Evolutionary conservation across 2,113 vertebrate species (phyloP).

Genomic region (Morone saxatilis): DNA sequence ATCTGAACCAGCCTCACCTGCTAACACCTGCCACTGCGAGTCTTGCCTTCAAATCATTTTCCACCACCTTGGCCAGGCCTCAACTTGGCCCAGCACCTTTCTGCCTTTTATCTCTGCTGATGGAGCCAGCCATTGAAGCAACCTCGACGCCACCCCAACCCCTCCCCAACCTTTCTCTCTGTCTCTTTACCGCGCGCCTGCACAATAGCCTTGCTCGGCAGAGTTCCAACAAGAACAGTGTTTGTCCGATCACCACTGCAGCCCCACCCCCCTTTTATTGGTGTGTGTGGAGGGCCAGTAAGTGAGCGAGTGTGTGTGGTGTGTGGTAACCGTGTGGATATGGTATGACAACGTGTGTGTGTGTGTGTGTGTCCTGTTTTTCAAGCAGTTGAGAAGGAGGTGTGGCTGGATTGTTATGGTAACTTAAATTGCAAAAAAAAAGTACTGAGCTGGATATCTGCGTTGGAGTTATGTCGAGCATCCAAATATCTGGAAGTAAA

Average conservation of each 20-base stretch:
- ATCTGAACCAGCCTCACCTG: constrained; percentile 34
- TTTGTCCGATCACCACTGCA: constrained; percentile 70
- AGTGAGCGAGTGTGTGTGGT: constrained; percentile 16
- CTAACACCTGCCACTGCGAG: constrained; percentile 33
- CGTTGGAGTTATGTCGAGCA: constrained; percentile 13
- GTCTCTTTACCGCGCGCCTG: constrained; percentile 61
- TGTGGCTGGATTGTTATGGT: constrained; percentile 60
- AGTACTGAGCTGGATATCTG: constrained; percentile 1
- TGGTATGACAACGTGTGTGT: too few species aligned
- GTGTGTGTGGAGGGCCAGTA: constrained; percentile 51
- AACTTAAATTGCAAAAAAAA: constrained; percentile 40
- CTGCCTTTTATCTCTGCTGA: constrained; percentile 67
- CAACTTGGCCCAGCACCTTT: constrained; percentile 70
- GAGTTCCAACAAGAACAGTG: constrained; percentile 76
- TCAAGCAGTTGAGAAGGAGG: constrained; percentile 42
- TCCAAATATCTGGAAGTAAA: background rate
- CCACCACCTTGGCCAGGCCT: constrained; percentile 34
- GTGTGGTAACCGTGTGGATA: too few species aligned
- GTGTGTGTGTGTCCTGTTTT: constrained; percentile 2
- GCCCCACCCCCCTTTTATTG: constrained; percentile 67
- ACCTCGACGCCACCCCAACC: constrained; percentile 41
- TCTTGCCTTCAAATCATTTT: constrained; percentile 25
- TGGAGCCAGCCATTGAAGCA: constrained; percentile 65
- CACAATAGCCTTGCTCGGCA: constrained; percentile 78
- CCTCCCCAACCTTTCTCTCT: constrained; percentile 63